Evolutionary conservation across 2,888 invertebrate genomes (phyloP).

Genomic region (Aporophyla lueneburgensis): DNA sequence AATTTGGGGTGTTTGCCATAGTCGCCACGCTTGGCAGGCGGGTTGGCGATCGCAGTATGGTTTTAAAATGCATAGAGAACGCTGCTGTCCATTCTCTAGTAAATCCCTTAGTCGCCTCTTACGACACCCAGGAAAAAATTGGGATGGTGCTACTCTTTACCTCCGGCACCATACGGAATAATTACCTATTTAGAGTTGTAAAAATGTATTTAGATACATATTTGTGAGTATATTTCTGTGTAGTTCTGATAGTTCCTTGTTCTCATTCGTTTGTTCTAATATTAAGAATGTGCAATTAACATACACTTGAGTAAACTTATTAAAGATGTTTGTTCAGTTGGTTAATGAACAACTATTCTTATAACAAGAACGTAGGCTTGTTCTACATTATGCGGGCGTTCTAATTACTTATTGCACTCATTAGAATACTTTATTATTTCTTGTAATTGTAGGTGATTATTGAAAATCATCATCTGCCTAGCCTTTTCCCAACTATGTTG

Average conservation of each 20-base stretch:
- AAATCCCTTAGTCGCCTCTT: too few relatives aligned
- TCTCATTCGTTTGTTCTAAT: neutral
- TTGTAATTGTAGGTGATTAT: neutral
- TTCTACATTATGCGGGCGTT: neutral
- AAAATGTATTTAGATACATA: neutral
- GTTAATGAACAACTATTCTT: constrained; percentile 10
- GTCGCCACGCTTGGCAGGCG: too few relatives aligned
- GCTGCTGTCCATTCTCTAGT: too few relatives aligned
- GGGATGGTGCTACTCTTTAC: too few relatives aligned
- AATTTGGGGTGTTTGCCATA: too few relatives aligned
- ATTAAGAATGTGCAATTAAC: constrained; percentile 15
- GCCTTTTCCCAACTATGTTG: too few relatives aligned
- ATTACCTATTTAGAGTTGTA: constrained; percentile 36
- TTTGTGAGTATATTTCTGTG: neutral
- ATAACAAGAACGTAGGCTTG: neutral
- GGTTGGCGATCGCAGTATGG: too few relatives aligned
- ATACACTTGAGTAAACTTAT: constrained; percentile 37
- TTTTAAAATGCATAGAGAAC: too few relatives aligned
- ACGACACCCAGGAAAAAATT: too few relatives aligned
- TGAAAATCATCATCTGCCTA: too few relatives aligned
- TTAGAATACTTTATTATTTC: neutral
- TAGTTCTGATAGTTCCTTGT: neutral
- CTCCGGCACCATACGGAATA: neutral
- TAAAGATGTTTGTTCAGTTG: constrained; percentile 26
- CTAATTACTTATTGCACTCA: neutral